Conservation (phyloP, 2,888 invertebrate species). For the Ommatoiulus sabulosus region DNA sequence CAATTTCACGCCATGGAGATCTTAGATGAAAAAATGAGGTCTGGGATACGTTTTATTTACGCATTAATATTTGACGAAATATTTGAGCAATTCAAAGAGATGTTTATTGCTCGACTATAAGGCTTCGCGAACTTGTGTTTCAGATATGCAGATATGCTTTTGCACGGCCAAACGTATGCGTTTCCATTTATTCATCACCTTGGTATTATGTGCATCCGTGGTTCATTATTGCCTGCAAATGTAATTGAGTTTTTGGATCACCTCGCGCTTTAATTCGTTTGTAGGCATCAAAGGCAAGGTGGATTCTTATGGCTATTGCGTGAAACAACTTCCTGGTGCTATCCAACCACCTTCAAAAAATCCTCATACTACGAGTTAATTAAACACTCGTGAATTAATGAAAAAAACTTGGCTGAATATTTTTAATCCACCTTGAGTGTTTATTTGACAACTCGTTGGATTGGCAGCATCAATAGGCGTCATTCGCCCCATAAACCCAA, state of each 20-base stretch:
- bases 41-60: not conserved
- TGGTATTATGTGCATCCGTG: not conserved
- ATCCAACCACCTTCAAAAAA: not conserved
- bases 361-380: not conserved
- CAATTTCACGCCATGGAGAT: conserved; percentile 24
- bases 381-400: conserved; percentile 45
- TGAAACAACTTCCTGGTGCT: conserved; percentile 11
- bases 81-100: conserved; percentile 3
- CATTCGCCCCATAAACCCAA: conserved; percentile 38
- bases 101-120: not conserved
- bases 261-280: conserved; percentile 26
- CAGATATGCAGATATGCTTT: not conserved
- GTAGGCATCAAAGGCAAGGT: not conserved
- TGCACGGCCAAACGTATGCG: not conserved
- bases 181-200: not conserved
- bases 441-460: conserved; percentile 41
- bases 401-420: conserved; percentile 45
- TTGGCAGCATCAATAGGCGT: conserved; percentile 32
- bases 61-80: conserved; percentile 30
- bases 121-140: not conserved
- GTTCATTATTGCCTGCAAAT: not conserved
- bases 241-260: conserved; percentile 48
- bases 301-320: not conserved
- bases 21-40: not conserved
- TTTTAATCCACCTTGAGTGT: conserved; percentile 22